A percentile compares a stretch with the other conserved stretches of the same genome.
phyloP scores from a whole-genome alignment of 2,113 vertebrate genomes.

The Ctenodactylus gundi region DNA sequence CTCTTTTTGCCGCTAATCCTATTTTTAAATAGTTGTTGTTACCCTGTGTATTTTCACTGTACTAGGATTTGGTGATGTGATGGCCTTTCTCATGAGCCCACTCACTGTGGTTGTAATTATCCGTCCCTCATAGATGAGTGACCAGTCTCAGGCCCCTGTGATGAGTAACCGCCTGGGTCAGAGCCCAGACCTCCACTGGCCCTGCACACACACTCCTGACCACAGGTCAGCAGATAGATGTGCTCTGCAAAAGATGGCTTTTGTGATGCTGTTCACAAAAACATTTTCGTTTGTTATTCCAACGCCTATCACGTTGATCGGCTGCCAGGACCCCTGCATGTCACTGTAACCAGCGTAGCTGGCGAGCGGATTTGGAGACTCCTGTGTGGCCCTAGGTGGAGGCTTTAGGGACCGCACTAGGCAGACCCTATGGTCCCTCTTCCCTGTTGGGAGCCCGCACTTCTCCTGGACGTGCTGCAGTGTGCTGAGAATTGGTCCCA shows the following conservation, averaged over 20 bases:
- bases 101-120: accelerated
- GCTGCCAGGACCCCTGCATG: neutral
- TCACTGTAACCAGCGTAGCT: neutral
- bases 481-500: neutral
- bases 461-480: too few species aligned
- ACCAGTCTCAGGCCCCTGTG: accelerated
- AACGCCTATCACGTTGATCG: neutral
- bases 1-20: accelerated
- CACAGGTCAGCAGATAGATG: accelerated
- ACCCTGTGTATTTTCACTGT: accelerated
- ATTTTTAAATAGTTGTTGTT: accelerated
- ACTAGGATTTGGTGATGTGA: accelerated
- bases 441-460: too few species aligned
- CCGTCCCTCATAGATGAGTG: accelerated
- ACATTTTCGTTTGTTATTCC: neutral
- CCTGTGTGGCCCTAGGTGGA: too few species aligned
- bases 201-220: neutral
- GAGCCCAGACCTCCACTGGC: neutral
- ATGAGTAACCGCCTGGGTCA: accelerated
- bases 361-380: accelerated
- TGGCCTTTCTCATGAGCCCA: accelerated
- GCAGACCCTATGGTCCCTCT: too few species aligned
- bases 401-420: neutral
- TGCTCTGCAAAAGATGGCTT: neutral
- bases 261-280: neutral